A percentile compares a stretch with the other conserved stretches of the same genome.
Evolutionary conservation across 2,113 vertebrate species (phyloP).

Genomic region (Toxotes chatareus): DNA sequence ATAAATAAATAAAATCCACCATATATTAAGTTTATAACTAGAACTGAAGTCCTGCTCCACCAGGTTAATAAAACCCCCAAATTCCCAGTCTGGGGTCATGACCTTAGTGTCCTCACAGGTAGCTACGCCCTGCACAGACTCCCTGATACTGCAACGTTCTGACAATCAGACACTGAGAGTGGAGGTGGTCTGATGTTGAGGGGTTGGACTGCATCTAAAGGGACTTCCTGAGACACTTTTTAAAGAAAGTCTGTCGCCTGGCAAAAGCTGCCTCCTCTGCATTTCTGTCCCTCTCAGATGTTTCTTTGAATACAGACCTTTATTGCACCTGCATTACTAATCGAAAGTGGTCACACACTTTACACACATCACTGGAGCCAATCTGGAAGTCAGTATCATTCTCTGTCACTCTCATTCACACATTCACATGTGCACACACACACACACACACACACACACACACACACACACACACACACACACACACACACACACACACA

Average conservation of each 20-base stretch:
- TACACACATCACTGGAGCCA: slow-evolving; percentile 51
- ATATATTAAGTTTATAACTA: neutral
- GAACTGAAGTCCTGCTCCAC: neutral
- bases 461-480: neutral
- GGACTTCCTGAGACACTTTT: neutral
- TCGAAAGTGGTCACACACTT: slow-evolving; percentile 37
- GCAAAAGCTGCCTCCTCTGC: neutral
- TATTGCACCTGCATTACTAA: slow-evolving; percentile 30
- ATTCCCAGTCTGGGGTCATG: neutral
- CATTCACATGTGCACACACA: neutral
- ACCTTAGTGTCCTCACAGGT: neutral
- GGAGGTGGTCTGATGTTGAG: neutral
- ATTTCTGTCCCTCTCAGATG: neutral
- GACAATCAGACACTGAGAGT: neutral
- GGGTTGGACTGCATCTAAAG: neutral
- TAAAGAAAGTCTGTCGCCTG: neutral
- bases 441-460: too few species aligned
- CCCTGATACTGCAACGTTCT: neutral
- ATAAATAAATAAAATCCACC: too few species aligned
- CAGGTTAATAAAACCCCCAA: neutral
- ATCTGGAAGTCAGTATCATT: slow-evolving; percentile 45
- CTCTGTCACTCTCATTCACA: neutral
- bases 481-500: too few species aligned
- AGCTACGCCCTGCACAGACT: neutral
- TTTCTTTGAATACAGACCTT: slow-evolving; percentile 4